phyloP scores from a whole-genome alignment of 2,113 vertebrate species.

The Tachysurus fulvidraco region DNA sequence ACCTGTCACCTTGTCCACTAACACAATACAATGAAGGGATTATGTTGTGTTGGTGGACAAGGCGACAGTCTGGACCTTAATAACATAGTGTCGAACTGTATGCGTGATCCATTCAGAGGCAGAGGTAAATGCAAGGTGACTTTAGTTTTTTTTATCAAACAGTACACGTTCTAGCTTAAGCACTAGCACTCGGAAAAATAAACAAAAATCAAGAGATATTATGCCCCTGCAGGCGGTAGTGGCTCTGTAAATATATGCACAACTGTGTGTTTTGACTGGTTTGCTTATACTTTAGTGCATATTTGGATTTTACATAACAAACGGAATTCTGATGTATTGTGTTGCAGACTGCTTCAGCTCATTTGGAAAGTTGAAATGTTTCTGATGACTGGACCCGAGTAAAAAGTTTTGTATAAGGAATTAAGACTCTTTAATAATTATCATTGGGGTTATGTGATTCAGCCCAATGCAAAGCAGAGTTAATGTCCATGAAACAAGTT shows the following conservation, averaged over 20 bases:
- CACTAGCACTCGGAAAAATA: conserved; percentile 13
- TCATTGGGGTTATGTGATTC: background rate
- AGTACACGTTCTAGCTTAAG: background rate
- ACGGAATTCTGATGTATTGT: background rate
- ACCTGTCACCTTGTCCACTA: conserved; percentile 26
- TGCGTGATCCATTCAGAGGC: background rate
- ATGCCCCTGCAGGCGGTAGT: too few species aligned
- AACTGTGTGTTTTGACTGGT: background rate
- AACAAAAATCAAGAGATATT: conserved; percentile 16
- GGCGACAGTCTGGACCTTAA: conserved; percentile 18
- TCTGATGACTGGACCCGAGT: background rate
- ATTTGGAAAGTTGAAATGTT: background rate
- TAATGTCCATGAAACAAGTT: background rate
- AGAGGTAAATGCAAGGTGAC: conserved; percentile 36
- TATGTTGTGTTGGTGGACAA: conserved; percentile 18
- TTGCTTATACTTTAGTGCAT: background rate
- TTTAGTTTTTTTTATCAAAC: conserved; percentile 12
- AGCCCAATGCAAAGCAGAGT: background rate
- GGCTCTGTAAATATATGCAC: conserved; percentile 12
- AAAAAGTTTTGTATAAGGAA: background rate
- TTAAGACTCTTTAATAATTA: background rate
- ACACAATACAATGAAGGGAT: conserved; percentile 18
- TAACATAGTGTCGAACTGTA: conserved; percentile 19
- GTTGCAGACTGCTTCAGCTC: background rate
- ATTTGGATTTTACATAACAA: background rate